Evolutionary conservation across 2,797 vertebrate species (phyloP), one percentile per base, ranked within the genome.

Genomic region (Tamandua tetradactyla): DNA sequence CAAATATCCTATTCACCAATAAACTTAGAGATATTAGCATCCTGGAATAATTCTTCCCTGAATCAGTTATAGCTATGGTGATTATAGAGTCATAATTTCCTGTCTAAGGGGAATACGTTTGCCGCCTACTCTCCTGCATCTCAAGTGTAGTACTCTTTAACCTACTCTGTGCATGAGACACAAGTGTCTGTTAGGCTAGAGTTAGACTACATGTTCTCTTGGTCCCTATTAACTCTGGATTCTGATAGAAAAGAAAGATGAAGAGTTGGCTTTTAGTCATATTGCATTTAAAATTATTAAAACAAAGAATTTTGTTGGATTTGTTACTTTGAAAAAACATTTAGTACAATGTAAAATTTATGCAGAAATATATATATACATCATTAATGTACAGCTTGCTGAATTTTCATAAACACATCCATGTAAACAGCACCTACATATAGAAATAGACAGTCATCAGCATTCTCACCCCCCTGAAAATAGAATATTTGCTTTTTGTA

Each of bases 221-320:
- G 20, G 18, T 81, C 42, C 35, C 35, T 68, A 25, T 57, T 62
- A 30, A 71, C 20, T 62, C 3, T 55, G 66, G 14, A 80, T 79
- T 90, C 18, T 89, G 75, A 80, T n/a, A 17, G 32, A 80, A 83
- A 74, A 47, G 74, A 86, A 88, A n/a, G n/a, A n/a, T n/a, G n/a
- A n/a, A 25, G 25, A 44, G 47, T 44, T 81, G 68, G n/a, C 40
- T 87, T 78, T 52, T 49, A 69, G 44, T 91, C 22, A n/a, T 76
- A 37, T 57, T 44, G 62, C 69, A 62, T 80, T 87, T 87, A 55
- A 69, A 62, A 62, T 62, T 88, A 47, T 30, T 40, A 42, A 37
- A 69, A 76, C 15, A 90, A 17, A 44, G 81, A 12, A 74, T 68
- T 69, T 75, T n/a, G 7, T 71, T 57, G 27, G 61, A 32, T 86